These are phyloP conservation scores for Lutraria rhynchaena DNA, from an alignment of 1,140 invertebrate species.

Conservation along the genomic window DNA sequence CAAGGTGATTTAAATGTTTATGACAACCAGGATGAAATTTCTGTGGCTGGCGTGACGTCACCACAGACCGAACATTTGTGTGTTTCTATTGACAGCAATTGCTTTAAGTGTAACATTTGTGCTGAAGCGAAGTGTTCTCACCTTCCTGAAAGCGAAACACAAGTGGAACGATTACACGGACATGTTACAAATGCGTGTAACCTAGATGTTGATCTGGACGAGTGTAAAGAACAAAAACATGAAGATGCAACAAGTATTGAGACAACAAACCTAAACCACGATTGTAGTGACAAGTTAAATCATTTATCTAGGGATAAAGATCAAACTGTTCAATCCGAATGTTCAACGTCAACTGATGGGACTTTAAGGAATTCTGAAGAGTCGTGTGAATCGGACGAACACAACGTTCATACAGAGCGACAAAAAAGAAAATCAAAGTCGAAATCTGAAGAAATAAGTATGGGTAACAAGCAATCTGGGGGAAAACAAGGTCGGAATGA, in stretches of 20 bases:
- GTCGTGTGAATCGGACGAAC: slow-evolving; percentile 6
- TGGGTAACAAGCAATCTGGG: slow-evolving; percentile 34
- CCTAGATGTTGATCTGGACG: not conserved
- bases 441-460: not conserved
- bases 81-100: not conserved
- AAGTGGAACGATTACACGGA: no score
- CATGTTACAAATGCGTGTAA: not conserved
- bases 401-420: not conserved
- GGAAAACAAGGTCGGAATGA: slow-evolving; percentile 3
- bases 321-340: not conserved
- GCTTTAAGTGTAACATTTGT: no score
- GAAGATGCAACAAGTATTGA: not conserved
- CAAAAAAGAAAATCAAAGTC: not conserved
- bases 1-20: not conserved
- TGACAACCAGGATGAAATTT: not conserved
- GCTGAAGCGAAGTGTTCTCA: no score
- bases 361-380: slow-evolving; percentile 28
- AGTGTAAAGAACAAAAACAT: not conserved
- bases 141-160: no score
- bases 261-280: not conserved
- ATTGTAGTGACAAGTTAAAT: not conserved
- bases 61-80: not conserved
- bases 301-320: not conserved
- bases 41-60: not conserved
- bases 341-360: slow-evolving; percentile 15